A percentile compares a stretch with the other conserved stretches of the same genome.
Evolutionary conservation across 2,113 vertebrate species (phyloP).

Genomic region (Tympanuchus pallidicinctus): DNA sequence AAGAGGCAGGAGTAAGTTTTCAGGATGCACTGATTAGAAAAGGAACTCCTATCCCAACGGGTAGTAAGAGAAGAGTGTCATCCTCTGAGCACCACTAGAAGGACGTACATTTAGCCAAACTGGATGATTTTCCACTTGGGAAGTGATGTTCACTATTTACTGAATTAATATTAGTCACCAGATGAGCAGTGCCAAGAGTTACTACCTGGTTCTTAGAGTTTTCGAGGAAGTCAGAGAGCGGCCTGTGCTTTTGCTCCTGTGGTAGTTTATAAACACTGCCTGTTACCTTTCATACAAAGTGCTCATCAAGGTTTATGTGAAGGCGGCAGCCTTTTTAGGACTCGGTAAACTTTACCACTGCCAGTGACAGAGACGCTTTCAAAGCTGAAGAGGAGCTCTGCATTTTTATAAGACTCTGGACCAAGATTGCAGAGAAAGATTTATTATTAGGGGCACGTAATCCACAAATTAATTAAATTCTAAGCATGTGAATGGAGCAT

Average conservation of each 20-base stretch:
- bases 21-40: neutral
- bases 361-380: neutral
- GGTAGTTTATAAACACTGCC: neutral
- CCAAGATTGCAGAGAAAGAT: neutral
- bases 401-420: neutral
- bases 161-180: neutral
- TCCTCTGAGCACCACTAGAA: neutral
- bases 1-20: neutral
- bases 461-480: conserved; percentile 17
- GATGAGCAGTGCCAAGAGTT: neutral
- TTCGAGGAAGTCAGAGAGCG: neutral
- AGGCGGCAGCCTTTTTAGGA: conserved; percentile 2
- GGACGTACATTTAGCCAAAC: neutral
- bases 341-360: conserved; percentile 27
- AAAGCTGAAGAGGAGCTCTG: conserved; percentile 26
- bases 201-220: neutral
- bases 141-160: neutral
- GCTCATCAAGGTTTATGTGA: conserved; percentile 13
- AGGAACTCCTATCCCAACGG: neutral
- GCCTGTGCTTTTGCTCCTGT: neutral
- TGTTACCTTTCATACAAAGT: neutral
- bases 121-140: neutral
- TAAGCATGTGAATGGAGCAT: neutral
- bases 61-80: neutral
- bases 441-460: neutral